phyloP scores from a whole-genome alignment of 2,888 invertebrate species.

The Drepanosiphum platanoidis region DNA sequence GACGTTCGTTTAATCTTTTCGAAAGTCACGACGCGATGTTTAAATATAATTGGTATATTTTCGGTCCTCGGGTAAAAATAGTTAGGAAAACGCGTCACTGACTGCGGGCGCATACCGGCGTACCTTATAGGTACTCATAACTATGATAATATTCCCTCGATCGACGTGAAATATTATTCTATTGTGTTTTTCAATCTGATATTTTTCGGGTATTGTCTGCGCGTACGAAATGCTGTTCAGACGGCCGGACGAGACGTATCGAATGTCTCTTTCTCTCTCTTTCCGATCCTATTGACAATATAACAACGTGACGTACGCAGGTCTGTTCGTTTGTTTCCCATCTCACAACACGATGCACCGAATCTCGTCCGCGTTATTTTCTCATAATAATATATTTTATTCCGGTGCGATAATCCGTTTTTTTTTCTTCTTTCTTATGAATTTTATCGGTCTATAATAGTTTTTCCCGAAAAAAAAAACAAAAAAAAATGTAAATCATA shows the following conservation, averaged over 20 bases:
- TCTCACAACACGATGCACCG: no score
- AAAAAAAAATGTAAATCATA: no score
- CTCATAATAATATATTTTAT: neutral
- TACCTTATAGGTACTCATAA: neutral
- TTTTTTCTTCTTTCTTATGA: neutral
- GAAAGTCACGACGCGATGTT: no score
- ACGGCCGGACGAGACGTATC: neutral
- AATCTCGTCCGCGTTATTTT: no score
- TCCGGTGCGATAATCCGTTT: neutral
- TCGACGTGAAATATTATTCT: slow-evolving; percentile 10
- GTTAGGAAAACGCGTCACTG: no score
- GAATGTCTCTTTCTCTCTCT: neutral
- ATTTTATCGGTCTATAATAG: no score
- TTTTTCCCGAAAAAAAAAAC: no score
- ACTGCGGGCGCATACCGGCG: neutral
- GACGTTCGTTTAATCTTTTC: no score
- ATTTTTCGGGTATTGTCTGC: neutral
- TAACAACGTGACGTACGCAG: neutral
- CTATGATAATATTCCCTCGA: neutral
- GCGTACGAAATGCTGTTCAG: neutral
- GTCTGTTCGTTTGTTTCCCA: neutral
- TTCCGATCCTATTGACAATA: neutral
- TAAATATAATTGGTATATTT: no score
- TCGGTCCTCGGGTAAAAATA: no score
- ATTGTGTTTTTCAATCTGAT: slow-evolving; percentile 17